A percentile compares a stretch with the other conserved stretches of the same genome.
Conservation (phyloP, 1,140 invertebrate species). For the Hydropsyche tenuis region DNA sequence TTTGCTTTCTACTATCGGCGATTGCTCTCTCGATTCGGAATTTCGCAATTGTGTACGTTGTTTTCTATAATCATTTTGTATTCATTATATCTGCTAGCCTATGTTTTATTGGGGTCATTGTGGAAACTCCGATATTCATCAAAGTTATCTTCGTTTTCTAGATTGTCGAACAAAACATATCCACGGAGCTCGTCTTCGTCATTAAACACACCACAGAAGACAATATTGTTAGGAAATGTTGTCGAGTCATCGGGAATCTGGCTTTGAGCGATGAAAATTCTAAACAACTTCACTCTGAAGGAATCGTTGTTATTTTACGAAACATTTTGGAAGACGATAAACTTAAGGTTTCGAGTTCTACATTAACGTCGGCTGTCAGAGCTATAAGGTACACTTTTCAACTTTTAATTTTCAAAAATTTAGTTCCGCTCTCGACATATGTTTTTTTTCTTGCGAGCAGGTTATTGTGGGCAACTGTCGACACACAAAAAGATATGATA, state of each 20-base stretch:
- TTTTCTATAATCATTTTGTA: too few species aligned
- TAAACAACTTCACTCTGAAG: conserved; percentile 57
- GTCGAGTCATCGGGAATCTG: conserved; percentile 60
- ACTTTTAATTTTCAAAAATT: neutral
- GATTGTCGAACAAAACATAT: neutral
- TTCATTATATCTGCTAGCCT: too few species aligned
- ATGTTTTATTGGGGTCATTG: too few species aligned
- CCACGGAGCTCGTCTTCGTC: neutral
- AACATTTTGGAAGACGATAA: conserved; percentile 58
- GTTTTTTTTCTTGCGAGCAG: conserved; percentile 51
- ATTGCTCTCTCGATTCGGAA: conserved; percentile 29
- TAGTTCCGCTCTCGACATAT: neutral
- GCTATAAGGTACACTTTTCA: conserved; percentile 55
- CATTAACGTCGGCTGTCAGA: conserved; percentile 60
- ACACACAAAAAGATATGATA: conserved; percentile 60
- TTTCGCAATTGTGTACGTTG: too few species aligned
- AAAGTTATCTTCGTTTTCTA: too few species aligned
- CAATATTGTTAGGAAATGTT: conserved; percentile 59
- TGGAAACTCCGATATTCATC: too few species aligned
- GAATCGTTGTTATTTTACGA: conserved; percentile 56
- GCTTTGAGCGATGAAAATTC: conserved; percentile 57
- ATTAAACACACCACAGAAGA: conserved; percentile 50
- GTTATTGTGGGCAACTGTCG: conserved; percentile 58
- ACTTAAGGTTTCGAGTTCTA: conserved; percentile 58
- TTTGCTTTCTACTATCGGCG: conserved; percentile 6